Conservation (phyloP, 1,140 invertebrate genomes). For the Zaprionus kolodkinae region DNA sequence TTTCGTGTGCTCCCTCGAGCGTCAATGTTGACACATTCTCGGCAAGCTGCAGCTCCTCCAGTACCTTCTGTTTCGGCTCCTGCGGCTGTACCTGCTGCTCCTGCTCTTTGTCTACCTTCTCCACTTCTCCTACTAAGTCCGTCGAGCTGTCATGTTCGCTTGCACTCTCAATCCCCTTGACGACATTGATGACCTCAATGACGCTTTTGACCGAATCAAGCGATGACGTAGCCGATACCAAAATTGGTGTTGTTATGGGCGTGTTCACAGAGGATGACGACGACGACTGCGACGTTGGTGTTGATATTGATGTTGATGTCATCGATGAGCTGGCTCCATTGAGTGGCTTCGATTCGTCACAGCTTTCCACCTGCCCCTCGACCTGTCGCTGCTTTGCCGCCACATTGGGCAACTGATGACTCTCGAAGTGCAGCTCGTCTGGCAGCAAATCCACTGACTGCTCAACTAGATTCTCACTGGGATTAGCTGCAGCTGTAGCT, state of each 20-base stretch:
- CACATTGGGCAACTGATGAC: slow-evolving; percentile 75
- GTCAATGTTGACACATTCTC: slow-evolving; percentile 66
- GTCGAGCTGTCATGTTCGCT: not conserved
- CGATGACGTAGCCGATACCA: slow-evolving; percentile 79
- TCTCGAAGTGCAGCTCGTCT: slow-evolving; percentile 74
- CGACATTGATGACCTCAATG: slow-evolving; percentile 75
- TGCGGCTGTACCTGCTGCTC: not conserved
- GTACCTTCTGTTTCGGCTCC: slow-evolving; percentile 4
- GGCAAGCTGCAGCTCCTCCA: slow-evolving; percentile 47
- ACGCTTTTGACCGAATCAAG: slow-evolving; percentile 81
- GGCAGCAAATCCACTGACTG: slow-evolving; percentile 56
- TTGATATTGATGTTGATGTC: slow-evolving; percentile 30
- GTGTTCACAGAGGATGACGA: slow-evolving; percentile 45
- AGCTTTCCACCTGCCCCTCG: slow-evolving; percentile 11
- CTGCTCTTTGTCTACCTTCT: not conserved
- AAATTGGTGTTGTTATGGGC: slow-evolving; percentile 72
- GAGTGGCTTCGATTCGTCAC: slow-evolving; percentile 9
- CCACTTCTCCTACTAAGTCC: too few relatives aligned
- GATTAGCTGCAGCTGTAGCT: not conserved
- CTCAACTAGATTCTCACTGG: slow-evolving; percentile 24
- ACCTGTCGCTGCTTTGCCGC: slow-evolving; percentile 23
- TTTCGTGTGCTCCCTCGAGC: slow-evolving; percentile 69
- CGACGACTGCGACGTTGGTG: slow-evolving; percentile 49
- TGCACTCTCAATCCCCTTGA: slow-evolving; percentile 31
- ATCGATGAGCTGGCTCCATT: slow-evolving; percentile 60